These are phyloP conservation scores for Galeopsomyia nigrocyanea DNA, from an alignment of 2,888 invertebrate species.

Conservation along the genomic window DNA sequence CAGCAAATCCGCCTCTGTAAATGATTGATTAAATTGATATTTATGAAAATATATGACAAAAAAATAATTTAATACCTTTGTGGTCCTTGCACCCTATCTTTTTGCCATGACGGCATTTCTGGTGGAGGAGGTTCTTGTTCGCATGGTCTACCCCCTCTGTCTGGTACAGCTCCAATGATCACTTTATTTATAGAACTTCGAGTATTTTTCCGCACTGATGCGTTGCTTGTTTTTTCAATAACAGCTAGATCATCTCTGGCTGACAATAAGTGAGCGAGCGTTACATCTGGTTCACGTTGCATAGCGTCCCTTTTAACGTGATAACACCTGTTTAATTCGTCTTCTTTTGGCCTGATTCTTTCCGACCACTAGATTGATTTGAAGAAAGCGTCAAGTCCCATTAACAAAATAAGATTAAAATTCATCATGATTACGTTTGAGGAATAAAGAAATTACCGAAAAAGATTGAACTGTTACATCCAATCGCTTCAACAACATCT, in stretches of 20 bases:
- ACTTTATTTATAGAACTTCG: slow-evolving; percentile 88
- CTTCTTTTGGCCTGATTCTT: slow-evolving; percentile 80
- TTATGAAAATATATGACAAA: too few relatives aligned
- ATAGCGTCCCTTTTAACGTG: slow-evolving; percentile 71
- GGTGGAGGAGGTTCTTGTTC: slow-evolving; percentile 95
- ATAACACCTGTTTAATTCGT: slow-evolving; percentile 76
- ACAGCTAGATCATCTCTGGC: slow-evolving; percentile 86
- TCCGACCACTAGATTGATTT: slow-evolving; percentile 81
- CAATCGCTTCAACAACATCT: slow-evolving; percentile 89
- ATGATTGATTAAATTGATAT: background rate
- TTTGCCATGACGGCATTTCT: slow-evolving; percentile 97
- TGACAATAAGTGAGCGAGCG: slow-evolving; percentile 84
- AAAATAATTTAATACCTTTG: slow-evolving; percentile 50
- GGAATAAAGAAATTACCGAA: slow-evolving; percentile 73
- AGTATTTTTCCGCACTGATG: slow-evolving; percentile 87
- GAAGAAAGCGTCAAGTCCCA: slow-evolving; percentile 21
- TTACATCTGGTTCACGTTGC: slow-evolving; percentile 75
- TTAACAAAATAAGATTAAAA: background rate
- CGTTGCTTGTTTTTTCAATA: slow-evolving; percentile 94
- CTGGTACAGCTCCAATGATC: slow-evolving; percentile 92
- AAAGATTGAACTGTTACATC: slow-evolving; percentile 98
- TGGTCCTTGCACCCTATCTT: slow-evolving; percentile 73
- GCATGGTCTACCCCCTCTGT: slow-evolving; percentile 92
- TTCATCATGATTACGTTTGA: background rate
- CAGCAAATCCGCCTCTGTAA: slow-evolving; percentile 58